A percentile compares a stretch with the other conserved stretches of the same genome.
phyloP scores from a whole-genome alignment of 2,888 invertebrate genomes.

The Drosophila emarginata region DNA sequence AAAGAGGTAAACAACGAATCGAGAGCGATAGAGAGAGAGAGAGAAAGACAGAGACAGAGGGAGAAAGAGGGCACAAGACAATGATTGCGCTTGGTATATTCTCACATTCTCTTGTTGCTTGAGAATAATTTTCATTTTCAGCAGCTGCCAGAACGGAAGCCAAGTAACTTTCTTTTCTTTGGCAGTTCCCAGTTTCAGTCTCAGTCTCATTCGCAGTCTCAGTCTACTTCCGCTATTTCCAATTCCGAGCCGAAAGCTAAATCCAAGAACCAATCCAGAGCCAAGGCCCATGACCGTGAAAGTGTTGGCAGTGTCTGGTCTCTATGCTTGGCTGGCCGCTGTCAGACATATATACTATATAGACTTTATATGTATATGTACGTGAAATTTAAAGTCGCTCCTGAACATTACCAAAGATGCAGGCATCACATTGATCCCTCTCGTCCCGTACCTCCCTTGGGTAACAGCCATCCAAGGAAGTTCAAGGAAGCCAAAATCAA shows the following conservation, averaged over 20 bases:
- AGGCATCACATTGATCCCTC: not conserved
- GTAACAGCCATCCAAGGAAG: too few relatives aligned
- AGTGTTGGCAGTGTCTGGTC: constrained; percentile 39
- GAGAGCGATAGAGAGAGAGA: not conserved
- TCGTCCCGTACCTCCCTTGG: not conserved
- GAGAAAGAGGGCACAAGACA: too few relatives aligned
- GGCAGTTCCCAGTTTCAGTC: constrained; percentile 33
- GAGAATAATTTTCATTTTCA: constrained; percentile 66
- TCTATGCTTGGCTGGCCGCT: constrained; percentile 57
- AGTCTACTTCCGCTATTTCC: constrained; percentile 48
- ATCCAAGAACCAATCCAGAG: not conserved
- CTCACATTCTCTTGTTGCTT: not conserved
- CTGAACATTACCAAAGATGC: constrained; percentile 56
- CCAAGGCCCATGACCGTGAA: constrained; percentile 62
- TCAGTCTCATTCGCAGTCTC: constrained; percentile 24
- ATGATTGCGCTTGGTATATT: too few relatives aligned
- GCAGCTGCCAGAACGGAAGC: constrained; percentile 65
- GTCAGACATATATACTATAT: constrained; percentile 24
- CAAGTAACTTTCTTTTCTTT: constrained; percentile 62
- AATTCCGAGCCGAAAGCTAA: not conserved
- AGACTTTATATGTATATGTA: not conserved
- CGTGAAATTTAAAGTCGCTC: constrained; percentile 64
- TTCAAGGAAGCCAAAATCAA: constrained; percentile 47
- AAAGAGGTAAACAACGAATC: constrained; percentile 37
- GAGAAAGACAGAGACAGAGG: not conserved